phyloP scores from a whole-genome alignment of 2,797 vertebrate genomes.

The Gallinago stenura region DNA sequence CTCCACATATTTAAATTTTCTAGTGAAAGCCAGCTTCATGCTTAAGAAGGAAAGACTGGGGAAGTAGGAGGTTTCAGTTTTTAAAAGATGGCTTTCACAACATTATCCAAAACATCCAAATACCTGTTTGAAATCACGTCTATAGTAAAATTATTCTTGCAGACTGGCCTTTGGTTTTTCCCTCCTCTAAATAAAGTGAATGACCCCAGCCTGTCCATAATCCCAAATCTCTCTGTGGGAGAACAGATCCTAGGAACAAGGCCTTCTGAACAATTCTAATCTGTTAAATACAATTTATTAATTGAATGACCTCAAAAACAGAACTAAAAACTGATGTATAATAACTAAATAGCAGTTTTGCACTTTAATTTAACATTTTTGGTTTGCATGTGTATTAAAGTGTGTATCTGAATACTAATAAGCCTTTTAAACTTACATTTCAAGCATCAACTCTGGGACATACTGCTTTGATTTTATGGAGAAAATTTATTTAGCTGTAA shows the following conservation, averaged over 20 bases:
- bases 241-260: neutral
- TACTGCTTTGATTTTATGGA: neutral
- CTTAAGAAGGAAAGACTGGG: neutral
- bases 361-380: neutral
- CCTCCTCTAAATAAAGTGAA: too few relatives aligned
- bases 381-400: neutral
- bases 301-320: neutral
- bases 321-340: neutral
- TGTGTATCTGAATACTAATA: neutral
- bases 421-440: neutral
- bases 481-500: neutral
- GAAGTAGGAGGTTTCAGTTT: neutral
- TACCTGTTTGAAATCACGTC: neutral
- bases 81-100: neutral
- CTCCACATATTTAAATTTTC: neutral
- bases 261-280: neutral
- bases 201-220: neutral
- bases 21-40: neutral
- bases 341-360: neutral
- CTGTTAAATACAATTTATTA: neutral
- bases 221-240: neutral
- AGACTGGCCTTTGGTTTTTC: neutral
- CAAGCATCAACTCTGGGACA: accelerated
- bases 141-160: neutral
- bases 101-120: neutral